Percentiles rank a stretch among this genome's conserved stretches.
Conservation (phyloP, 2,113 vertebrate species). For the Recurvirostra avosetta region DNA sequence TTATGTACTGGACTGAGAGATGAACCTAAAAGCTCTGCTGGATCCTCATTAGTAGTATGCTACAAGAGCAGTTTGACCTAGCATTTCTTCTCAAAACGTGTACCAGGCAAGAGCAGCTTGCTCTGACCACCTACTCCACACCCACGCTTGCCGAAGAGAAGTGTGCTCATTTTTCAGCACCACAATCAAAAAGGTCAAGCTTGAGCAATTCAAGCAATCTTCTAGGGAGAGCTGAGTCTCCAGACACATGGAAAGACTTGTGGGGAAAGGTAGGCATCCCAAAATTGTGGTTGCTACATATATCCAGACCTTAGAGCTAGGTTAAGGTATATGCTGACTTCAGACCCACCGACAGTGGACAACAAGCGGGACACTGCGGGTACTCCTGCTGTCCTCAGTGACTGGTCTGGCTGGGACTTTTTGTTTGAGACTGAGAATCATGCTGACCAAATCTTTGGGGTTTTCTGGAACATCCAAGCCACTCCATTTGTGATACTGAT, state of each 20-base stretch:
- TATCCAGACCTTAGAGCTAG: neutral
- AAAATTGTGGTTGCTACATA: neutral
- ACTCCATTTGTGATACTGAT: constrained; percentile 85
- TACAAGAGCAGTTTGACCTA: neutral
- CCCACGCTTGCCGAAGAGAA: neutral
- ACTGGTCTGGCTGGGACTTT: constrained; percentile 47
- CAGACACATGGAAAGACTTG: neutral
- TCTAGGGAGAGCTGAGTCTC: neutral
- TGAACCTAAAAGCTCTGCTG: neutral
- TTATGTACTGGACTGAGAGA: neutral
- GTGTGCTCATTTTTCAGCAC: neutral
- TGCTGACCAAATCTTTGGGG: constrained; percentile 75
- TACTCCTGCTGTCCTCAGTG: constrained; percentile 33
- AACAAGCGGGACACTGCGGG: constrained; percentile 65
- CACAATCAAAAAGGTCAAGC: neutral
- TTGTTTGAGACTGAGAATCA: constrained; percentile 80
- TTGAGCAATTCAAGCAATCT: neutral
- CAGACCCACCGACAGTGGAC: constrained; percentile 87
- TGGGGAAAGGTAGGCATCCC: neutral
- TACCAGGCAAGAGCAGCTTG: neutral
- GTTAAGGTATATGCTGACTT: neutral
- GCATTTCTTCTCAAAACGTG: neutral
- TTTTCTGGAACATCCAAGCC: constrained; percentile 75
- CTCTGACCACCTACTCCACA: neutral
- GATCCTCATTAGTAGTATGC: neutral